Conservation (phyloP, 1,140 invertebrate species). For the Zaprionus ghesquierei region DNA sequence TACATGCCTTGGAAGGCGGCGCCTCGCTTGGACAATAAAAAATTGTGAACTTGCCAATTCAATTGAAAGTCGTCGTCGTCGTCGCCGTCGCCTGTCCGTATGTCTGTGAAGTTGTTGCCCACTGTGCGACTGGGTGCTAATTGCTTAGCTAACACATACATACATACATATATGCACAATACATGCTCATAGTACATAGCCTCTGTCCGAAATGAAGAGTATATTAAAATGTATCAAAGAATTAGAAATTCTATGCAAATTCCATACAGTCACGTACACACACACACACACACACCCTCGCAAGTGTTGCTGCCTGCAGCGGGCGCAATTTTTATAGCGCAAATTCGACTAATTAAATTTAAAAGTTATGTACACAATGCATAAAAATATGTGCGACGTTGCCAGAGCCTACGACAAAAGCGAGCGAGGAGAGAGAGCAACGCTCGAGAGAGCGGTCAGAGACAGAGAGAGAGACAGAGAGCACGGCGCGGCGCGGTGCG, state of each 20-base stretch:
- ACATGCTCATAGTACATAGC: no score
- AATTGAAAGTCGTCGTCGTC: conserved; percentile 6
- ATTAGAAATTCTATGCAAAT: conserved; percentile 30
- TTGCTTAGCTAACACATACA: conserved; percentile 5
- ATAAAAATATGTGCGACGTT: conserved; percentile 15
- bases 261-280: conserved; percentile 17
- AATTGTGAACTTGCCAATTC: conserved; percentile 7
- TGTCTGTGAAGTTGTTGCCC: neutral
- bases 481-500: no score
- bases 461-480: no score
- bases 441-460: no score
- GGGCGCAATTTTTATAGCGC: conserved; percentile 15
- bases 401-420: neutral
- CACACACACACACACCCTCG: conserved; percentile 5
- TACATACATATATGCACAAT: conserved; percentile 1
- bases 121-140: conserved; percentile 7
- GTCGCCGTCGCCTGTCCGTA: neutral
- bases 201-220: no score
- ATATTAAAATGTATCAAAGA: conserved; percentile 22
- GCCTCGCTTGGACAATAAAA: neutral
- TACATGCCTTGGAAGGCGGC: neutral
- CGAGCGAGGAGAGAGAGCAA: neutral
- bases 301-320: neutral
- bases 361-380: conserved; percentile 11
- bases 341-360: conserved; percentile 31